A percentile compares a stretch with the other conserved stretches of the same genome.
Evolutionary conservation across 2,888 invertebrate genomes (phyloP).

Genomic region (Orthosia gracilis): DNA sequence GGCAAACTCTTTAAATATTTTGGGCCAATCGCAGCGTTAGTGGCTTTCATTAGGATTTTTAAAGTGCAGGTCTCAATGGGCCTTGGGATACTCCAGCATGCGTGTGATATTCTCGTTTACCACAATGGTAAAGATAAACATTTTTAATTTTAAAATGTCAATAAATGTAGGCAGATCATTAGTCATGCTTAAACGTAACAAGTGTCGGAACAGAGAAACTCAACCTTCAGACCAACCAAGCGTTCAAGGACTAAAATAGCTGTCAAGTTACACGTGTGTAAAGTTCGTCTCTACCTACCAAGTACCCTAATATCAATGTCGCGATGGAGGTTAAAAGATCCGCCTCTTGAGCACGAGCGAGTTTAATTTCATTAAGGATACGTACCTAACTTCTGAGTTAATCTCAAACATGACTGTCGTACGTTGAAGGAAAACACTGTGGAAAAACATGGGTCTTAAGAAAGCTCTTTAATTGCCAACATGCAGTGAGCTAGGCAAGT

Average conservation of each 20-base stretch:
- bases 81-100: too few species aligned
- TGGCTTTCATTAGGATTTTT: too few species aligned
- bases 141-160: too few species aligned
- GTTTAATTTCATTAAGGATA: conserved; percentile 15
- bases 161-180: too few species aligned
- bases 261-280: background rate
- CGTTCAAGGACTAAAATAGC: background rate
- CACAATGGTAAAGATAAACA: too few species aligned
- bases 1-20: too few species aligned
- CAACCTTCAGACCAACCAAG: background rate
- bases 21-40: too few species aligned
- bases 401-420: background rate
- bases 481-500: background rate
- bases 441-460: background rate
- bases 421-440: background rate
- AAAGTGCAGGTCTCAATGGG: too few species aligned
- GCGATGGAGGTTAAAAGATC: background rate
- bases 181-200: background rate
- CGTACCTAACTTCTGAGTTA: conserved; percentile 10
- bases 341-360: conserved; percentile 1
- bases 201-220: background rate
- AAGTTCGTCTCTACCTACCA: background rate
- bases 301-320: background rate
- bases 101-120: too few species aligned
- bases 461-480: background rate